Evolutionary conservation across 2,113 vertebrate species (phyloP).

Genomic region (Pungitius pungitius): DNA sequence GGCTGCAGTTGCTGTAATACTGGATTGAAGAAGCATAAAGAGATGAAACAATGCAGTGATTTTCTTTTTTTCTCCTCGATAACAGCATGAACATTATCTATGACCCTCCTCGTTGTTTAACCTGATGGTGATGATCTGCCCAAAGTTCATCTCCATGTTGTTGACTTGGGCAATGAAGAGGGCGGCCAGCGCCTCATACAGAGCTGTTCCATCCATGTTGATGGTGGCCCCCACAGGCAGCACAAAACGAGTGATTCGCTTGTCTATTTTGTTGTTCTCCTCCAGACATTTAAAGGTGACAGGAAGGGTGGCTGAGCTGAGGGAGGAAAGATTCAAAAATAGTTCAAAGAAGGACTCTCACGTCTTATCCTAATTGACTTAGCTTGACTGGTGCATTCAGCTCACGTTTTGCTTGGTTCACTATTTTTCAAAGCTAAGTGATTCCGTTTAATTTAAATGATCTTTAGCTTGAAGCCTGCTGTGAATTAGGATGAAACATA

Average conservation of each 20-base stretch:
- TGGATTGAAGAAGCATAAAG: slow-evolving; percentile 55
- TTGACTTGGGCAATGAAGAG: slow-evolving; percentile 99
- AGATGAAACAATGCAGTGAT: background rate
- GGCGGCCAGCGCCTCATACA: slow-evolving; percentile 96
- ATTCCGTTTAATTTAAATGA: background rate
- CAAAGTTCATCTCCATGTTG: slow-evolving; percentile 97
- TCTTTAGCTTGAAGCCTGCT: background rate
- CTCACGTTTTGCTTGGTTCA: background rate
- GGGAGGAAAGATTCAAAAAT: slow-evolving; percentile 2
- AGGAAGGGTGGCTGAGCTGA: slow-evolving; percentile 94
- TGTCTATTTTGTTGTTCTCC: slow-evolving; percentile 94
- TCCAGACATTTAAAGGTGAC: slow-evolving; percentile 97
- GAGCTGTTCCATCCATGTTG: slow-evolving; percentile 96
- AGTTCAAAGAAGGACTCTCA: background rate
- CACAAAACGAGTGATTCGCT: slow-evolving; percentile 93
- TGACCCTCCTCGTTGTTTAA: slow-evolving; percentile 51
- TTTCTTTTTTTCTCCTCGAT: background rate
- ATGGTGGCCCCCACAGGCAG: slow-evolving; percentile 96
- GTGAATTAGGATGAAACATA: background rate
- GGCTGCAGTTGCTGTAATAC: slow-evolving; percentile 96
- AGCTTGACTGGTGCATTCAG: background rate
- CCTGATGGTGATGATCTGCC: slow-evolving; percentile 99
- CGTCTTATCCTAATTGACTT: background rate
- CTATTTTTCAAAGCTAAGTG: background rate
- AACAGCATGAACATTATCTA: background rate